phyloP scores from a whole-genome alignment of 1,140 invertebrate species.

The Antheraea mylitta region DNA sequence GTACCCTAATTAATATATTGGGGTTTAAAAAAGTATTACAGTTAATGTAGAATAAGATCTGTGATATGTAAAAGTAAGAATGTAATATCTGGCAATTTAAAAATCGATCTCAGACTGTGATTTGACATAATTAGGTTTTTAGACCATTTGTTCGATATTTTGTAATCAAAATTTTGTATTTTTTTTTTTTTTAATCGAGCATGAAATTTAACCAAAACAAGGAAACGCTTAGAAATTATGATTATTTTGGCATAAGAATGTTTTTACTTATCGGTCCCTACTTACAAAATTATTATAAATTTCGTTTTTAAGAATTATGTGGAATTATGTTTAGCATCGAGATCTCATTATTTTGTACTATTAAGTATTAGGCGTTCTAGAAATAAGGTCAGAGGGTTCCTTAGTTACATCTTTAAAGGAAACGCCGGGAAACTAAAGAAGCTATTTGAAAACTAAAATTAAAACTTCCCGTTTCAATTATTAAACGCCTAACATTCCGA shows the following conservation, averaged over 20 bases:
- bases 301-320: neutral
- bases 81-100: conserved; percentile 64
- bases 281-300: conserved; percentile 4
- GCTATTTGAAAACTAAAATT: neutral
- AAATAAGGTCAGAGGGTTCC: conserved; percentile 3
- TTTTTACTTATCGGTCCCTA: neutral
- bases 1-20: conserved; percentile 27
- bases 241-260: neutral
- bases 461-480: neutral
- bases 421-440: neutral
- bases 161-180: conserved; percentile 14
- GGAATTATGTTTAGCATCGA: conserved; percentile 10
- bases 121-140: conserved; percentile 45
- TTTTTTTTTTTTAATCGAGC: conserved; percentile 1
- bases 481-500: conserved; percentile 50
- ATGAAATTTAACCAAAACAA: conserved; percentile 6
- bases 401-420: neutral
- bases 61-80: conserved; percentile 70
- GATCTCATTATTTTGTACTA: conserved; percentile 30
- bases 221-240: neutral
- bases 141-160: conserved; percentile 14
- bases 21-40: conserved; percentile 65
- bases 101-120: conserved; percentile 70
- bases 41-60: conserved; percentile 65
- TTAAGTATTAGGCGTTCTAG: conserved; percentile 26